Evolutionary conservation across 2,113 vertebrate species (phyloP), one percentile per base, ranked within the genome.

Genomic region (Ptilonorhynchus violaceus): DNA sequence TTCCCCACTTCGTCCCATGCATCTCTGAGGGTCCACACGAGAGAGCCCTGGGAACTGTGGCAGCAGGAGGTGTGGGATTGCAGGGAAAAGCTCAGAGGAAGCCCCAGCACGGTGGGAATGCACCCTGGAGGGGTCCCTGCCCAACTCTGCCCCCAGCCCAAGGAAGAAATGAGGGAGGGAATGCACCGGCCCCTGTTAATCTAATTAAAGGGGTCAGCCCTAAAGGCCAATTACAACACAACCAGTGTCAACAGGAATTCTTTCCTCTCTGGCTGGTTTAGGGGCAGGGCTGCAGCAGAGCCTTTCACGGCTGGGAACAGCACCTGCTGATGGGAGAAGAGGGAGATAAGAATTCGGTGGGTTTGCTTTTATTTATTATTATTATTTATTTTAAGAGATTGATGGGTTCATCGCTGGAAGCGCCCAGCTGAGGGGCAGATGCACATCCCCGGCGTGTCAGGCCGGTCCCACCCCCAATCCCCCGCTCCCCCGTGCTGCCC

Each of bases 401-500:
- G 41, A 67, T 70, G 37, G 23, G 69, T 78, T 80, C 33, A 8
- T 35, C 72, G 3, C 33, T 23, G 39, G 27, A 59, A 42, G 55
- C 59, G 46, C n/a, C 44, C 22, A 31, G 39, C 27, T 50, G 42
- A 58, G 50, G 52, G 47, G 33, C 2, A 81, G 50, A 18, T 1
- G 44, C 22, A 27, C 22, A n/a, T 39, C n/a, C n/a, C 31, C 21
- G 15, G 4, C 0, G 1, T 12, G 37, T 4, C 0, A 0, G 35
- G 28, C 42, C 0, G 1, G 44, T 23, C 79, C 13, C 42, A 31
- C 1, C 11, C 7, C 3, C 2, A 0, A 30, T 58, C 49, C 11
- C 28, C 46, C 2, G 4, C 42, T 50, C 28, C 19, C 11, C 16
- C 11, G 31, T 6, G 23, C 49, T 18, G 7, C 59, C 23, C 64